These are phyloP conservation scores for Urophycis tenuis DNA, from an alignment of 2,797 vertebrate species.

Conservation along the genomic window DNA sequence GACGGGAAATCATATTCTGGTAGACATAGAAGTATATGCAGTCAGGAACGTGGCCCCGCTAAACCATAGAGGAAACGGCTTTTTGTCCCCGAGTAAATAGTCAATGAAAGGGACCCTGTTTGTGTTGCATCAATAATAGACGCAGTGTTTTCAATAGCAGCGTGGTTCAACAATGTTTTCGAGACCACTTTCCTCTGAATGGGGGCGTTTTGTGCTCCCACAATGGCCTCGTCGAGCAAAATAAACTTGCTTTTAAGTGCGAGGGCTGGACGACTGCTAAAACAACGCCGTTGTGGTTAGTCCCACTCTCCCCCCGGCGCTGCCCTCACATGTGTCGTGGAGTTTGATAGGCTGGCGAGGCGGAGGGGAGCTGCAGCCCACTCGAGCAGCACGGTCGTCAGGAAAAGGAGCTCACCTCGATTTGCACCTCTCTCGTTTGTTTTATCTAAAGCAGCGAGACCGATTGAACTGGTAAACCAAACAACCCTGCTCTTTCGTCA, in stretches of 20 bases:
- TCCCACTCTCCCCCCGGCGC: constrained; percentile 63
- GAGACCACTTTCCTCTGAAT: constrained; percentile 12
- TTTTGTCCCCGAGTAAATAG: not conserved
- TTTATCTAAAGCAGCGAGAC: constrained; percentile 41
- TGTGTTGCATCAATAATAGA: constrained; percentile 4
- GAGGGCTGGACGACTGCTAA: constrained; percentile 19
- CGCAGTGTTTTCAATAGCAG: not conserved
- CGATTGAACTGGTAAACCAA: constrained; percentile 54
- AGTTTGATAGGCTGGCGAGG: constrained; percentile 54
- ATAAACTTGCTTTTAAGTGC: constrained; percentile 41
- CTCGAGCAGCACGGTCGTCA: constrained; percentile 51
- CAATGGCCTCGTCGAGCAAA: constrained; percentile 7
- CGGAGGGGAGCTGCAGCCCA: constrained; percentile 58
- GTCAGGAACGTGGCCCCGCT: not conserved
- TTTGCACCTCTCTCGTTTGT: constrained; percentile 37
- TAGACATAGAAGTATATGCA: not conserved
- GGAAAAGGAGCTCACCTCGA: constrained; percentile 41
- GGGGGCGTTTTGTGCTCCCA: constrained; percentile 1
- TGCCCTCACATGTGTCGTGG: constrained; percentile 36
- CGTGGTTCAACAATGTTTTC: constrained; percentile 25
- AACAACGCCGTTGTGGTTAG: constrained; percentile 58
- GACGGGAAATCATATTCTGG: not conserved
- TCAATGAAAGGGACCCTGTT: constrained; percentile 21
- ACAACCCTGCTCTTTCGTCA: not conserved
- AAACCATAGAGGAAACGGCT: not conserved